Conservation (phyloP, 2,888 invertebrate species). For the Phyllotreta striolata region DNA sequence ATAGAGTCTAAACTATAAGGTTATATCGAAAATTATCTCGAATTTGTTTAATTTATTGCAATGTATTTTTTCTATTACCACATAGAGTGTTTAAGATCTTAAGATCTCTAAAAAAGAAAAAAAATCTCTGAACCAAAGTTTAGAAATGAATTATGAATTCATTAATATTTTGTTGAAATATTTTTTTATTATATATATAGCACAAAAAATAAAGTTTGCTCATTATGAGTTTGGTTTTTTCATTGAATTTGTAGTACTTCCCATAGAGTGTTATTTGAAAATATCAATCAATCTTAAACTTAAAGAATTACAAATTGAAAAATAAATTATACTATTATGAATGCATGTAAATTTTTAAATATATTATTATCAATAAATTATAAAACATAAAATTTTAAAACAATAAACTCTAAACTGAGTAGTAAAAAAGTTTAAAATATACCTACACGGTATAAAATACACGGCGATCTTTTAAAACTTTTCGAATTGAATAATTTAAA, state of each 20-base stretch:
- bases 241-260: no score
- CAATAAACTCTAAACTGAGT: background rate
- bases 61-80: constrained; percentile 15
- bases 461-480: no score
- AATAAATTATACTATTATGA: background rate
- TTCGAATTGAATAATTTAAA: background rate
- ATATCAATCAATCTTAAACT: no score
- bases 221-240: constrained; percentile 28
- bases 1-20: background rate
- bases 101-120: constrained; percentile 34
- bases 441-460: no score
- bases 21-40: constrained; percentile 1
- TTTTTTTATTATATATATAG: constrained; percentile 38
- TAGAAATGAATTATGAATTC: constrained; percentile 39
- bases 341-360: background rate
- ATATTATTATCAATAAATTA: background rate
- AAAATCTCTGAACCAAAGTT: constrained; percentile 36
- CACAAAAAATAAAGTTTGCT: constrained; percentile 35
- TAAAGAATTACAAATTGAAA: no score
- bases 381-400: constrained; percentile 1
- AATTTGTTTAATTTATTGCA: background rate
- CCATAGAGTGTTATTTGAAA: no score
- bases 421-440: no score
- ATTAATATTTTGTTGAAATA: constrained; percentile 39
- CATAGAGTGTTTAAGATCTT: constrained; percentile 35